Conservation (phyloP, 1,140 invertebrate genomes). For the Archivesica marissinica region DNA sequence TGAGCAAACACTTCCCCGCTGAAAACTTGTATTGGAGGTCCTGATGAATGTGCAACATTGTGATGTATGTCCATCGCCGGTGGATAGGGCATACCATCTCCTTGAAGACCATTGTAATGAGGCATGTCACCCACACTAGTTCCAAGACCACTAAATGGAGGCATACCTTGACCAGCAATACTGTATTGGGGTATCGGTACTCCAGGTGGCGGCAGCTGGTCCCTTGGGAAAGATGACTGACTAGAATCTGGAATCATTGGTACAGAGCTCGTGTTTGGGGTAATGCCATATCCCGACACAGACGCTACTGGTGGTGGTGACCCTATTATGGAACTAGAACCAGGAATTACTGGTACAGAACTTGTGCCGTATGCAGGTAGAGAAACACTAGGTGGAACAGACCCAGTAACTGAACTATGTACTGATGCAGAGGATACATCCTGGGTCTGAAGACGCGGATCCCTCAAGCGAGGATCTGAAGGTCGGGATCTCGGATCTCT, state of each 20-base stretch:
- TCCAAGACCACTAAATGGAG: background rate
- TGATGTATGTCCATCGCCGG: background rate
- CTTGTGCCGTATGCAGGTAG: background rate
- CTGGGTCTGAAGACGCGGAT: slow-evolving; percentile 36
- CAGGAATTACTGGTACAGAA: background rate
- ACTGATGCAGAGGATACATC: background rate
- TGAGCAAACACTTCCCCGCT: slow-evolving; percentile 43
- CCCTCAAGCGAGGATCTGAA: slow-evolving; percentile 66
- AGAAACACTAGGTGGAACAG: background rate
- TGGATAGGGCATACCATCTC: background rate
- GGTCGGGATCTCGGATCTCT: slow-evolving; percentile 59
- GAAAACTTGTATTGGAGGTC: background rate
- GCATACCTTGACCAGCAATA: no score
- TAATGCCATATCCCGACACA: background rate
- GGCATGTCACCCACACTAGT: no score
- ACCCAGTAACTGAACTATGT: background rate
- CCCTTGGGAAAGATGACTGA: slow-evolving; percentile 10
- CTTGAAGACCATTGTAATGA: slow-evolving; percentile 1
- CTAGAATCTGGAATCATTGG: background rate
- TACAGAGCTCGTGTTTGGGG: no score
- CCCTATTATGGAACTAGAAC: background rate
- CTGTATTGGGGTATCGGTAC: no score
- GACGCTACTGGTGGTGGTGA: background rate
- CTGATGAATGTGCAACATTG: background rate
- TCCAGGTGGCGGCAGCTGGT: background rate